Evolutionary conservation across 1,140 invertebrate species (phyloP).

Genomic region (Diuraphis noxia): DNA sequence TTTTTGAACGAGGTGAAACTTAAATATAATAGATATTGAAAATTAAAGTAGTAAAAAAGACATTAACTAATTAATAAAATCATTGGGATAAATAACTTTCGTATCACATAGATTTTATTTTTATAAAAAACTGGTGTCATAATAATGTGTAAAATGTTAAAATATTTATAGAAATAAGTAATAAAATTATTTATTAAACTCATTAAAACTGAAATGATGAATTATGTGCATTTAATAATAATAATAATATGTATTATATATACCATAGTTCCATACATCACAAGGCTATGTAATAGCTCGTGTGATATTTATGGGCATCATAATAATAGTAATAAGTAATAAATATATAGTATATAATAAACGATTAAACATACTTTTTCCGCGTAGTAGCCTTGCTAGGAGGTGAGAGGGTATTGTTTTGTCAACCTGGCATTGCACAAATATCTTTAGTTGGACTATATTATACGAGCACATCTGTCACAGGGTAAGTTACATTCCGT

Average conservation of each 20-base stretch:
- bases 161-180: background rate
- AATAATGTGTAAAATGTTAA: background rate
- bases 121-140: background rate
- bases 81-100: background rate
- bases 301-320: conserved; percentile 4
- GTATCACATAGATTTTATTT: background rate
- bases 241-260: background rate
- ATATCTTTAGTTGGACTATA: background rate
- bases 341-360: background rate
- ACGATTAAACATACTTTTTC: background rate
- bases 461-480: background rate
- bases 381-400: background rate
- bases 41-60: too few relatives aligned
- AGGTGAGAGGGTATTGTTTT: background rate
- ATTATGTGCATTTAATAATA: background rate
- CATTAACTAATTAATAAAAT: too few relatives aligned
- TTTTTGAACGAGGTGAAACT: too few relatives aligned
- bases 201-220: background rate
- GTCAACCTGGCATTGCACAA: background rate
- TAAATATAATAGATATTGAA: too few relatives aligned
- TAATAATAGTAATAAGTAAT: background rate
- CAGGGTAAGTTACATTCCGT: conserved; percentile 24
- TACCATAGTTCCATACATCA: background rate
- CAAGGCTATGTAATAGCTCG: background rate
- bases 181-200: background rate